A percentile compares a stretch with the other conserved stretches of the same genome.
These are phyloP conservation scores for Acrobasis consociella DNA, from an alignment of 2,888 invertebrate species.

Conservation along the genomic window DNA sequence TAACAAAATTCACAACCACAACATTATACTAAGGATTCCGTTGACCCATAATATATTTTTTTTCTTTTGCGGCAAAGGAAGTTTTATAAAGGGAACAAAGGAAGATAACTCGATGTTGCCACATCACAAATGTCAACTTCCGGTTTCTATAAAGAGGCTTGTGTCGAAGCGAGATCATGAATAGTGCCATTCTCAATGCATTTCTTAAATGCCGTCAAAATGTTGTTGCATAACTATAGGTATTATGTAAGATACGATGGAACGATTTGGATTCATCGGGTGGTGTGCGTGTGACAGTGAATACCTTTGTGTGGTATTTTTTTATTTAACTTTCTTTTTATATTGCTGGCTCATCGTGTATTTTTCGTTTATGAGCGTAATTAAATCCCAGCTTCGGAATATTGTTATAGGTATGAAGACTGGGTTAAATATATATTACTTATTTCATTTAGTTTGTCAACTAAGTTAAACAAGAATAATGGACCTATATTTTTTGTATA, in stretches of 20 bases:
- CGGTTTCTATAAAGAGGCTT: constrained; percentile 50
- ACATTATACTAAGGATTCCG: constrained; percentile 11
- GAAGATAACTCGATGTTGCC: constrained; percentile 46
- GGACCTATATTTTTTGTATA: no score
- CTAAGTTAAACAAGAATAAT: no score
- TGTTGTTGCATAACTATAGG: constrained; percentile 58
- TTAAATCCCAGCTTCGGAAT: no score
- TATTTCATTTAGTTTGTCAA: no score
- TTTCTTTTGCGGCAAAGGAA: constrained; percentile 25
- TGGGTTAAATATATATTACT: no score
- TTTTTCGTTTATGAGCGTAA: no score
- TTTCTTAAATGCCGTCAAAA: constrained; percentile 62
- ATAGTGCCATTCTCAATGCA: constrained; percentile 48
- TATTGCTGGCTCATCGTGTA: no score
- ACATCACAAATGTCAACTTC: constrained; percentile 63
- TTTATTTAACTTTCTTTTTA: not conserved
- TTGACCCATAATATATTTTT: constrained; percentile 21
- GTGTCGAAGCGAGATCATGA: constrained; percentile 43
- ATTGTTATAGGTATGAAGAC: no score
- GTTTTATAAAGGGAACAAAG: constrained; percentile 42
- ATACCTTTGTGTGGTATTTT: constrained; percentile 30
- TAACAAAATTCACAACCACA: not conserved
- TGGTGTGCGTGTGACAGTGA: constrained; percentile 23
- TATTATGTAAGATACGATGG: constrained; percentile 46
- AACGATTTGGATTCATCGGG: constrained; percentile 15